Conservation (phyloP, 2,113 vertebrate genomes). For the Ondatra zibethicus region DNA sequence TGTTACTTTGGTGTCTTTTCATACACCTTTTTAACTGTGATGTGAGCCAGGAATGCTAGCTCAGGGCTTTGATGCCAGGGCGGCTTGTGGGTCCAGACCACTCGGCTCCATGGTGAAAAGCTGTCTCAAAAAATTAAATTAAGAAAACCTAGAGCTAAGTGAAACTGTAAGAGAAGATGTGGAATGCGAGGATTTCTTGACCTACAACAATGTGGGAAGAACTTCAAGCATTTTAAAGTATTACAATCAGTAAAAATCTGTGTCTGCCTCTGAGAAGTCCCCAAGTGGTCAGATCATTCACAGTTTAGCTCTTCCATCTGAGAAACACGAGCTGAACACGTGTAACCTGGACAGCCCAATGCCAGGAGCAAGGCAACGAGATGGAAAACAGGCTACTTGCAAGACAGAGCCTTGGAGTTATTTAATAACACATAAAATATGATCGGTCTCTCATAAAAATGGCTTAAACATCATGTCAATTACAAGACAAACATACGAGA, state of each 20-base stretch:
- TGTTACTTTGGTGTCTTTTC: background rate
- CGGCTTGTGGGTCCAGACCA: background rate
- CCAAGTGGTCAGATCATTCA: background rate
- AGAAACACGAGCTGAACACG: constrained; percentile 23
- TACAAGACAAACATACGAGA: background rate
- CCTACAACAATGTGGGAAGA: background rate
- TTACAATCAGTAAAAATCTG: background rate
- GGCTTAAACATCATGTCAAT: constrained; percentile 11
- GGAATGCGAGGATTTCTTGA: background rate
- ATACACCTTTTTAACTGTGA: background rate
- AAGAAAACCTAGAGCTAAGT: background rate
- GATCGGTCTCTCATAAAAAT: background rate
- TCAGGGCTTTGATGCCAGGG: background rate
- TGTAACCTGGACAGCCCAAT: background rate
- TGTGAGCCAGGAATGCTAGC: background rate
- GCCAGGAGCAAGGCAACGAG: background rate
- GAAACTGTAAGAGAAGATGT: constrained; percentile 31
- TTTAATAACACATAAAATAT: constrained; percentile 39
- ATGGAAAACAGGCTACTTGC: background rate
- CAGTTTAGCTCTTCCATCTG: background rate
- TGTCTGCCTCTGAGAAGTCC: background rate
- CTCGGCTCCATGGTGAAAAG: background rate
- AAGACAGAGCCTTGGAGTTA: constrained; percentile 1
- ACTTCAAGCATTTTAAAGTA: constrained; percentile 10
- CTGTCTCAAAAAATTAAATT: background rate